Percentiles rank a stretch among this genome's conserved stretches.
phyloP scores from a whole-genome alignment of 1,140 invertebrate genomes.

The Phenacoccus solenopsis region DNA sequence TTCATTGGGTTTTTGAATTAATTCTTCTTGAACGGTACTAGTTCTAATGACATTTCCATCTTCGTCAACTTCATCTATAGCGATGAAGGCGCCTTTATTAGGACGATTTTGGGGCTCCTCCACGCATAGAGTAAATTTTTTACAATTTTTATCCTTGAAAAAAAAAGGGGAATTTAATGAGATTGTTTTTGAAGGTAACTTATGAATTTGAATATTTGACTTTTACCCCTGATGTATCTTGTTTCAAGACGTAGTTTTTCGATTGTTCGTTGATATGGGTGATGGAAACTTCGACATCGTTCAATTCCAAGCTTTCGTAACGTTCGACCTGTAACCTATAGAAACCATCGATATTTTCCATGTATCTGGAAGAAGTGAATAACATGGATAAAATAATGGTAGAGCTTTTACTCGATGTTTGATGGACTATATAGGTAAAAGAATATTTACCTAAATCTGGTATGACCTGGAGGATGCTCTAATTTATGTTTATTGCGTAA shows the following conservation, averaged over 20 bases:
- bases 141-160: neutral
- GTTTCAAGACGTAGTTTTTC: neutral
- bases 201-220: neutral
- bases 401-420: too few species aligned
- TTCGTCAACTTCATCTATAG: neutral
- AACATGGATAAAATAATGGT: neutral
- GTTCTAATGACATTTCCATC: neutral
- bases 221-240: neutral
- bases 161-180: neutral
- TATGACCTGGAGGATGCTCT: slow-evolving; percentile 6
- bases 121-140: neutral
- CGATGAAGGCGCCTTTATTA: neutral
- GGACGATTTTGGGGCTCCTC: neutral
- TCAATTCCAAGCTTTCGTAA: slow-evolving; percentile 62
- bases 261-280: neutral
- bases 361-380: slow-evolving; percentile 39
- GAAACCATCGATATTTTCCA: slow-evolving; percentile 56
- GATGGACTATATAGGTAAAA: too few species aligned
- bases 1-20: neutral
- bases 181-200: too few species aligned
- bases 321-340: slow-evolving; percentile 59
- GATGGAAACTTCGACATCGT: slow-evolving; percentile 30
- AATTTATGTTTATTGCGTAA: neutral
- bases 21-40: neutral
- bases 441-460: neutral